Base-by-base conservation (phyloP, 2,113 vertebrate genomes). In the Mola mola region DNA sequence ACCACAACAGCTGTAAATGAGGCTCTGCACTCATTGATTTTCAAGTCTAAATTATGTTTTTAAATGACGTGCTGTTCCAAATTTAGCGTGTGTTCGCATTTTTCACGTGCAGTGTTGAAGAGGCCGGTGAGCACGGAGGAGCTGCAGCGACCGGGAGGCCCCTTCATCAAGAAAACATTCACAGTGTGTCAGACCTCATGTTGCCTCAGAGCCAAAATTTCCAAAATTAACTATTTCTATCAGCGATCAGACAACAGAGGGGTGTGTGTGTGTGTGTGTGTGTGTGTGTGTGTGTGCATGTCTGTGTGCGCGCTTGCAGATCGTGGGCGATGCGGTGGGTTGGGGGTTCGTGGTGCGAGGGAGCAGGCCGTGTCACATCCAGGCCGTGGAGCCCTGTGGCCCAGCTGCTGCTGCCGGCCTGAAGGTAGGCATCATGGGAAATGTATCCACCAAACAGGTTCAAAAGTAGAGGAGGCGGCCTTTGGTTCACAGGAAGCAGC, bases 301-400 rank as follows among this genome's bases (percentile, higher is more conserved):
- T 0, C 21, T 0, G n/a, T 41, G 9, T 60, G 42, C 11, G 6
- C 37, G 16, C 55, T 6, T n/a, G 4, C 75, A 97, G 95, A 93
- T 97, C 0, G 85, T 95, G 0, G 94, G 94, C 0, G 95, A 96
- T 0, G 95, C 94, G 0, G 95, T 97, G 24, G 95, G 95, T 36
- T 97, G 95, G 95, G 95, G 95, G 12, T 96, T 97, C 4, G 95
- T 97, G 81, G 93, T 96, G 12, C 74, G 95, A 33, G 95, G 95
- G 1, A 92, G 85, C 63, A 79, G 92, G 28, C 95, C 95, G 0
- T 96, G 95, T 82, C 93, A 97, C 70, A 92, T 97, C 57, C 95
- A 97, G 85, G 95, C 95, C 0, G 95, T 97, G 86, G 95, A 97
- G 82, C 95, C 95, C 64, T 92, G 88, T 0, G 95, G 95, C 10